These are phyloP conservation scores for Psococerastis gibbosa DNA, from an alignment of 2,888 invertebrate genomes.

Conservation along the genomic window DNA sequence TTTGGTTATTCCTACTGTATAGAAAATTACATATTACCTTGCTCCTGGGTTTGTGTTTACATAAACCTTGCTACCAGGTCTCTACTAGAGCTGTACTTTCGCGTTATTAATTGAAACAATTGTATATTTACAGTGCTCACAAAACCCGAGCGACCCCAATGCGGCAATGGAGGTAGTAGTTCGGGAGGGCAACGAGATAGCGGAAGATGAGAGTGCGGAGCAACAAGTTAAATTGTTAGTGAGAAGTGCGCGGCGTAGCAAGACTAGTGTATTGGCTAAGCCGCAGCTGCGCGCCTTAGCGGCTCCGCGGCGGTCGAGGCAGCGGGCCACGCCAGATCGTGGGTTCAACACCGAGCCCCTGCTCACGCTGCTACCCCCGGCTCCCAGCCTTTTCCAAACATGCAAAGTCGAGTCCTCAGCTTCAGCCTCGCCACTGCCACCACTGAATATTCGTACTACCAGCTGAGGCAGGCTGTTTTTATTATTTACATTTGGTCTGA, in stretches of 20 bases:
- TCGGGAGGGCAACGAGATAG: not conserved
- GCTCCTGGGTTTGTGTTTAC: too few species aligned
- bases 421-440: not conserved
- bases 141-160: constrained; percentile 7
- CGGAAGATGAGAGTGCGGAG: not conserved
- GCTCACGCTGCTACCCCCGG: not conserved
- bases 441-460: not conserved
- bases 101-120: too few species aligned
- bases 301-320: not conserved
- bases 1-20: too few species aligned
- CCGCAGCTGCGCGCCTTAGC: constrained; percentile 15
- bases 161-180: not conserved
- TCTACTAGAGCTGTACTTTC: too few species aligned
- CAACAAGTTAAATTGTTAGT: not conserved
- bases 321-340: not conserved
- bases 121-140: too few species aligned
- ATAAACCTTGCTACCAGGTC: too few species aligned
- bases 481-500: too few species aligned
- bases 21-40: too few species aligned
- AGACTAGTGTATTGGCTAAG: constrained; percentile 14
- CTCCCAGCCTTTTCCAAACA: not conserved
- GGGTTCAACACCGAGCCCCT: not conserved
- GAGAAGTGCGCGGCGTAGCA: constrained; percentile 13
- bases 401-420: not conserved
- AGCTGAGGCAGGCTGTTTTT: too few species aligned